A percentile compares a stretch with the other conserved stretches of the same genome.
Conservation (phyloP, 2,888 invertebrate genomes). For the Pandemis corylana region DNA sequence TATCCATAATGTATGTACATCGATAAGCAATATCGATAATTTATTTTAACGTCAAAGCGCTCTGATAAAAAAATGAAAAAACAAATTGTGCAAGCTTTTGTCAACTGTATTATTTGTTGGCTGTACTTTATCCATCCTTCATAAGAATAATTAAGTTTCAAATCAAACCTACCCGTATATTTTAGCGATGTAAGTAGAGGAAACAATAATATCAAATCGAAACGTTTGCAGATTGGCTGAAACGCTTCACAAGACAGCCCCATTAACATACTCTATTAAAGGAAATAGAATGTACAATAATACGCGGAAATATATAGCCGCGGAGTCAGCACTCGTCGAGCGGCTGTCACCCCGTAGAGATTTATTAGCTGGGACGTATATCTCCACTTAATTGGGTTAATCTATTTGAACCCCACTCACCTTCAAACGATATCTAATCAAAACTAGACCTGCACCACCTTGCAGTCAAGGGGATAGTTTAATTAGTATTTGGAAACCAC, state of each 20-base stretch:
- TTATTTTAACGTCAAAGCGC: no score
- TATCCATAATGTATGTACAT: no score
- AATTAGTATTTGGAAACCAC: not conserved
- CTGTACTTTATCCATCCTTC: no score
- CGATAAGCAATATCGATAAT: no score
- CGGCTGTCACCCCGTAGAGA: constrained; percentile 44
- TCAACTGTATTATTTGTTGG: no score
- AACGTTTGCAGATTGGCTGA: not conserved
- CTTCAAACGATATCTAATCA: constrained; percentile 33
- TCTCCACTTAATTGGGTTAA: constrained; percentile 48
- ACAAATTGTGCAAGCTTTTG: no score
- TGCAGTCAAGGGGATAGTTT: not conserved
- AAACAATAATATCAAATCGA: not conserved
- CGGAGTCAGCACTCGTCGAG: constrained; percentile 46
- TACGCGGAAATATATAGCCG: constrained; percentile 35
- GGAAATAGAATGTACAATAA: constrained; percentile 33
- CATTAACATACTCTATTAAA: constrained; percentile 34
- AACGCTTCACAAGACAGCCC: constrained; percentile 6
- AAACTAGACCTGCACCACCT: constrained; percentile 8
- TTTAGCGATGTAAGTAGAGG: not conserved
- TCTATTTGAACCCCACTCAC: constrained; percentile 40
- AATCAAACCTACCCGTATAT: not conserved
- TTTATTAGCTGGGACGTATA: constrained; percentile 43
- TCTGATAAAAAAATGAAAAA: no score
- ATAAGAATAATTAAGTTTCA: no score